phyloP scores from a whole-genome alignment of 2,113 vertebrate genomes.

The Semicossyphus pulcher region DNA sequence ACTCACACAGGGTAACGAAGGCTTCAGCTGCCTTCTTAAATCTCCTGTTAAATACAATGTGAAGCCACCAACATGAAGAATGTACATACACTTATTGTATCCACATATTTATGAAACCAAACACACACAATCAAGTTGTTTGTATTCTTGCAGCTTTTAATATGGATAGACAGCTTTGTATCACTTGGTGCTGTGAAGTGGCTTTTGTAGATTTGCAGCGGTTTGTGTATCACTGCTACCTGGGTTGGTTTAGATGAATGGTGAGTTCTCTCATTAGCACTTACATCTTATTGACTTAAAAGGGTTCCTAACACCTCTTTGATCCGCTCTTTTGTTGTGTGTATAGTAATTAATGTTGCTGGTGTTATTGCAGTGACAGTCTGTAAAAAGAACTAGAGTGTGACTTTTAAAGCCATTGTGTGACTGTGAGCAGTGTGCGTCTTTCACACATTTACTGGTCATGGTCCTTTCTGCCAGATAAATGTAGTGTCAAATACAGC shows the following conservation, averaged over 20 bases:
- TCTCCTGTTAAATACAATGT: background rate
- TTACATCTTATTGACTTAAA: background rate
- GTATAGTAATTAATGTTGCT: background rate
- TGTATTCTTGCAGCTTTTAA: background rate
- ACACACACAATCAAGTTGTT: background rate
- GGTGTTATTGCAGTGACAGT: conserved; percentile 22
- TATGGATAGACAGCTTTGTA: background rate
- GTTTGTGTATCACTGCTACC: background rate
- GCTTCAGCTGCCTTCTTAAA: background rate
- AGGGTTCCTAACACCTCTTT: background rate
- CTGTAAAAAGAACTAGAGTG: background rate
- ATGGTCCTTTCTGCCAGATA: background rate
- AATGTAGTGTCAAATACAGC: background rate
- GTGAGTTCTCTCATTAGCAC: background rate
- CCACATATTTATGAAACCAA: background rate
- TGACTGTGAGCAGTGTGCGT: conserved; percentile 7
- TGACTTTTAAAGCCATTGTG: conserved; percentile 2
- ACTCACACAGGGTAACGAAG: background rate
- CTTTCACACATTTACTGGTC: background rate
- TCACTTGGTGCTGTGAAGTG: background rate
- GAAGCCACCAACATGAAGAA: background rate
- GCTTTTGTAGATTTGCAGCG: background rate
- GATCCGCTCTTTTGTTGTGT: background rate
- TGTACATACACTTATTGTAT: background rate
- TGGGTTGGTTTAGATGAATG: background rate